Base-by-base conservation (phyloP, 2,888 invertebrate species). In the Cephus rjabovi region DNA sequence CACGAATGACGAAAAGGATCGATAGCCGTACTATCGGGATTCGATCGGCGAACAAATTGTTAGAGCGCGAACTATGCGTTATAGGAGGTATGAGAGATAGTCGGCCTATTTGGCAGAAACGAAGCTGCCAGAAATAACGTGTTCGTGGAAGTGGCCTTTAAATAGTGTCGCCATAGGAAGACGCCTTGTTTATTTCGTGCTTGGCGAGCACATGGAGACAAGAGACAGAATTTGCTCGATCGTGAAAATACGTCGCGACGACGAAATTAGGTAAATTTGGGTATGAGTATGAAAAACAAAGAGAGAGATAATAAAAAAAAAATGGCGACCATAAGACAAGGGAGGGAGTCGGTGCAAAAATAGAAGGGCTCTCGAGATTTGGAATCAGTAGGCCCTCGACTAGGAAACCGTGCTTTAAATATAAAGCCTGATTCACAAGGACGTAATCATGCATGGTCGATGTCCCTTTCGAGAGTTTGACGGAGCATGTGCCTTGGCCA, bases 61-160 rank as follows among this genome's bases (percentile, higher is more conserved):
- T 76, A 68, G 69, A 71, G 70, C 34, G 71, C 73, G 71, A 74
- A 71, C 31, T 34, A 76, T 40, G 37, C 69, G 70, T 69, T 37
- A 33, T 33, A 73, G n/a, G 11, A 75, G 40, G 33, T 73, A 34
- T 69, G 56, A 56, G 75, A 76, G 34, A 74, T 75, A 68, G 75
- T 77, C 85, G 88, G 84, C 87, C 88, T 82, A 86, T 88, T 88
- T 88, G 88, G 86, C 88, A 85, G 83, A 83, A 86, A 81, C 79
- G 81, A 75, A 34, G 74, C 33, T 56, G 79, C 81, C 81, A 79
- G 79, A 78, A 85, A 86, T 85, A 84, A 79, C 78, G 77, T 80
- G 79, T 81, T 77, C 82, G 79, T 71, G 78, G 81, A 81, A 84
- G 81, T 33, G 77, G 81, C 79, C 85, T 83, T 56, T 84, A 86